A percentile compares a stretch with the other conserved stretches of the same genome.
Conservation (phyloP, 2,113 vertebrate genomes). For the Esox niger region DNA sequence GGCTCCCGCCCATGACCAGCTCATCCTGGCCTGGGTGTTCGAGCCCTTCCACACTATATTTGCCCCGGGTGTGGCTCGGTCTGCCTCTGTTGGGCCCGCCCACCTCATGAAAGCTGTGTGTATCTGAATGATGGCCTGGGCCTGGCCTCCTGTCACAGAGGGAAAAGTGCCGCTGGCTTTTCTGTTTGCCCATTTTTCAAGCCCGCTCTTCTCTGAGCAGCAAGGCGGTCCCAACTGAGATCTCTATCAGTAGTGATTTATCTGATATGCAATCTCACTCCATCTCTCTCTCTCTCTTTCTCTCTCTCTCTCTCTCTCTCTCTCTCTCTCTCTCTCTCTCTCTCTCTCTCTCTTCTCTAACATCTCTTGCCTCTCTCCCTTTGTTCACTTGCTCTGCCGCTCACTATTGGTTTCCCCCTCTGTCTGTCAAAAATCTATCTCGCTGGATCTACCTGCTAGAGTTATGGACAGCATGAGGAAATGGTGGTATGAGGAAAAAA, state of each 20-base stretch:
- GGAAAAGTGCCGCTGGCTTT: conserved; percentile 38
- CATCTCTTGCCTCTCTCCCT: neutral
- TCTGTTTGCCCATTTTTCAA: conserved; percentile 54
- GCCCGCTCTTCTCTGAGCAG: conserved; percentile 31
- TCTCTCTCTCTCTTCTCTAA: conserved; percentile 6
- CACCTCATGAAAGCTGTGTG: conserved; percentile 32
- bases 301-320: conserved; percentile 1
- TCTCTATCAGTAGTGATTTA: conserved; percentile 67
- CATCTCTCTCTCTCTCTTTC: conserved; percentile 28
- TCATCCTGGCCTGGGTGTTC: conserved; percentile 23
- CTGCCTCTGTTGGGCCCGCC: conserved; percentile 4
- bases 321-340: neutral
- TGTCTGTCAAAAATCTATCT: neutral
- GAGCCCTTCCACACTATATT: conserved; percentile 38
- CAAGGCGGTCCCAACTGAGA: conserved; percentile 53
- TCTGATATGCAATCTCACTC: conserved; percentile 50
- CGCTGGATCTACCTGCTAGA: neutral
- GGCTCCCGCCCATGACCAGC: conserved; percentile 6
- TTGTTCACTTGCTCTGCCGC: neutral
- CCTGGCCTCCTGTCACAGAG: conserved; percentile 37
- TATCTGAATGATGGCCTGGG: conserved; percentile 34
- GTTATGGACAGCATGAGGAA: too few species aligned
- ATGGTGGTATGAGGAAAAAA: too few species aligned
- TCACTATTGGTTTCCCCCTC: conserved; percentile 2
- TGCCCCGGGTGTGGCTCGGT: conserved; percentile 38